A percentile compares a stretch with the other conserved stretches of the same genome.
phyloP scores from a whole-genome alignment of 2,888 invertebrate species.

The Acanthosoma haemorrhoidale region DNA sequence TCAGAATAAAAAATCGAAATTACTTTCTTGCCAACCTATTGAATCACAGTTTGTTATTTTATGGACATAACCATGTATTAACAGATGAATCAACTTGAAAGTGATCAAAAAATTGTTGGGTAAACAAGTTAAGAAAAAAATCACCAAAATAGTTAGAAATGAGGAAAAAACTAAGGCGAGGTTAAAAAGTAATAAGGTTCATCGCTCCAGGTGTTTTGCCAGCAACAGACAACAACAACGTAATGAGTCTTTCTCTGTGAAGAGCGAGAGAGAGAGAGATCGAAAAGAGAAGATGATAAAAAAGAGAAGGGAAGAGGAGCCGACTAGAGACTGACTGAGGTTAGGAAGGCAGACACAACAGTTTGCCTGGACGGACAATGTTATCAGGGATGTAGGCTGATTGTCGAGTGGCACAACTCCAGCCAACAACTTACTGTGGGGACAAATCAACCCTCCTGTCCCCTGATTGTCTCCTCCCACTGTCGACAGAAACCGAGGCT shows the following conservation, averaged over 20 bases:
- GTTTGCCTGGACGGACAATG: not conserved
- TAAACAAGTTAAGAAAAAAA: not conserved
- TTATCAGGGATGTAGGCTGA: constrained; percentile 8
- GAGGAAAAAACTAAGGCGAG: not conserved
- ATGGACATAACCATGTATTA: too few relatives aligned
- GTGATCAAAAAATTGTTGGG: too few relatives aligned
- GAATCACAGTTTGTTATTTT: too few relatives aligned
- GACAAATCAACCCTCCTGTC: constrained; percentile 10
- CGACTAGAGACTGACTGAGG: not conserved
- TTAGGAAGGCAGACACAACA: too few relatives aligned
- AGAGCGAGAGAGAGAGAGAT: not conserved
- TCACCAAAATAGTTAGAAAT: not conserved
- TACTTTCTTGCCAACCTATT: too few relatives aligned
- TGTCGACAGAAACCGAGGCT: not conserved
- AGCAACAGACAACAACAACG: not conserved
- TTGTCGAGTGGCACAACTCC: constrained; percentile 8
- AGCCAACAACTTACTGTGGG: constrained; percentile 1
- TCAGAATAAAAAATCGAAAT: too few relatives aligned
- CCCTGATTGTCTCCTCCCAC: constrained; percentile 9
- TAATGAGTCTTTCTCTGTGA: not conserved
- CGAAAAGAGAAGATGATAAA: not conserved
- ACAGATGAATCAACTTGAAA: too few relatives aligned
- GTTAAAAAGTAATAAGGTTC: not conserved
- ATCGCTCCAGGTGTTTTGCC: too few relatives aligned
- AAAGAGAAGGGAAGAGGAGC: not conserved